Base-by-base conservation (phyloP, 2,888 invertebrate species). In the Trichacis sp. region DNA sequence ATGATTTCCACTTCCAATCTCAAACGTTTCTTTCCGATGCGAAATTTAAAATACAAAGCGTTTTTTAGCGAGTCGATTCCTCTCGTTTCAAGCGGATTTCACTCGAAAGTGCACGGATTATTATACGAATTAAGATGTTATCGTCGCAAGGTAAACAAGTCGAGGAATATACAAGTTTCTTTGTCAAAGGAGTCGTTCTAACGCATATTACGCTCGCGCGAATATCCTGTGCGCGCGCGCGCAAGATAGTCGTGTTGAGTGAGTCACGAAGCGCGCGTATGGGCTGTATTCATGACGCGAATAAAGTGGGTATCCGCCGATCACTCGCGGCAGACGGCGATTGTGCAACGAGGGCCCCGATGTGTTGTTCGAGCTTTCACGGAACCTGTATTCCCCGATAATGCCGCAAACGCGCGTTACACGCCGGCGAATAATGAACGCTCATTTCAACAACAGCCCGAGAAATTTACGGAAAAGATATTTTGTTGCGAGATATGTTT, bases 361-460 rank as follows among this genome's bases (percentile, higher is more conserved):
- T 8, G 19, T 43, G 43, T 43, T 43, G 43, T 19, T 19, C 18
- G 43, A 43, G 43, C 43, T 43, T 43, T 43, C 43, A 43, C 43
- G 43, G 43, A 43, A 43, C 19, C 43, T 19, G 43, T 11, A 19
- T n/a, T 43, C 19, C 19, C 19, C 18, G 43, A 43, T 33, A 19
- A 43, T 9, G 11, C 33, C n/a, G 33, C 19, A 19, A 43, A 43
- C 43, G n/a, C 43, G 18, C 43, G n/a, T n/a, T 19, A 43, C 19
- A 18, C 18, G 9, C 15, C 6, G 3, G 8, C 2, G 42, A 17
- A 15, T 42, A 42, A 17, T 42, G 2, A 42, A 42, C 42, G 17
- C 42, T 15, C 6, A 4, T 15, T 42, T 42, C 2, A 15, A 42
- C 17, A 17, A 17, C n/a, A n/a, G n/a, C n/a, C n/a, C n/a, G n/a